Base-by-base conservation (phyloP, 1,140 invertebrate genomes). In the Portunus trituberculatus region DNA sequence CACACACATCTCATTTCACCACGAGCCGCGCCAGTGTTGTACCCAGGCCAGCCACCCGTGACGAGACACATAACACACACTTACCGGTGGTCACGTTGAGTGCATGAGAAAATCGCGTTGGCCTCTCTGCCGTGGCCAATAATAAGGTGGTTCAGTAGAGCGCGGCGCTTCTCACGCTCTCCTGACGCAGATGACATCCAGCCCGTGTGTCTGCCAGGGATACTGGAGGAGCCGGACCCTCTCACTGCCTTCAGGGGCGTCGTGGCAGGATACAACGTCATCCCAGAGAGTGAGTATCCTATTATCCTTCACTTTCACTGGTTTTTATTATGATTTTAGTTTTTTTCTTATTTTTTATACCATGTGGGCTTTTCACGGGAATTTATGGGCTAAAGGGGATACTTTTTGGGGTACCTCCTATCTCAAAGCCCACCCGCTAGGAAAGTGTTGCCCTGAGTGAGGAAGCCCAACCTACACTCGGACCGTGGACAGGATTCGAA, bases 121-220 rank as follows among this genome's bases (percentile, higher is more conserved):
- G 67, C 67, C 67, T 39, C 39, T 39, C 39, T 39, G 39, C 39
- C 39, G 39, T 39, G 39, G 6, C 67, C 67, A 25, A 76, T 76
- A 76, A 76, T 76, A 76, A 25, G 1, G 0, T 76, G 67, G 1
- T 8, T 76, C n/a, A 76, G 25, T n/a, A n/a, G 67, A 76, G 67
- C 67, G 20, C 67, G n/a, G 52, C 52, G 52, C 12, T 10, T 59
- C 16, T 59, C 52, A 76, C 67, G 67, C 67, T 76, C 46, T 29
- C 48, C 32, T 48, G 48, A 25, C 59, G 10, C 92, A 93, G 92
- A 93, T 20, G 25, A 28, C 82, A 2, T 84, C 92, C 92, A 93
- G 28, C 92, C 92, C 14, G 83, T 93, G 32, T 93, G 92, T 86
- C 92, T 93, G 31, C 92, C 92, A 16, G 92, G 92, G 12, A n/a